Evolutionary conservation across 2,888 invertebrate genomes (phyloP), one percentile per base, ranked within the genome.

Genomic region (Amiota communis): DNA sequence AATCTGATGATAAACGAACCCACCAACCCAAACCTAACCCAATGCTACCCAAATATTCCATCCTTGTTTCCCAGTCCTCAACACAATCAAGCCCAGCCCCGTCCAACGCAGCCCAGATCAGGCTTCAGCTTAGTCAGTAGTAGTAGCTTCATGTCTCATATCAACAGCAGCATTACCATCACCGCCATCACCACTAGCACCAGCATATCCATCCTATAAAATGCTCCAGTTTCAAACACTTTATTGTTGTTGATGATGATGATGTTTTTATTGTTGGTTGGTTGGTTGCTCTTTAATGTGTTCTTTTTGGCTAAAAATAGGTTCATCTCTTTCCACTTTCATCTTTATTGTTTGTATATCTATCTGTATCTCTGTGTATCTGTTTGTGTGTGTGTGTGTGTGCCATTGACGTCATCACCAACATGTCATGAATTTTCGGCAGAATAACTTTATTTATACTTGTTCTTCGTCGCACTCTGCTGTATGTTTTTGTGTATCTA

Each of bases 351-450:
- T 36, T 36, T 36, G 36, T 6, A 36, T 6, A 46, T 51, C 51
- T 48, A 20, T 70, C 36, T 70, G 48, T 48, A 17, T 71, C 47
- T 36, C 20, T 61, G 23, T 75, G 59, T 68, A 17, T 75, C 53
- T 75, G n/a, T 63, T 49, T 72, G 65, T n/a, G 64, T 74, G 48
- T 77, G 71, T 77, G 71, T 73, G 77, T 78, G 76, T 73, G 77
- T 68, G 73, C 75, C 83, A 84, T 84, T 84, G 83, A 84, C 83
- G 83, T 84, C 83, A 84, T 84, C 83, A 86, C 81, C 83, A 86
- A 81, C 83, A 84, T 86, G 83, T 84, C 86, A 84, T 84, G 86
- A 86, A 84, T 84, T 80, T 80, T 57, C 17, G 68, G 73, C 72
- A 61, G 53, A 64, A 64, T 10, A 15, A 59, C 20, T 59, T 12